A percentile compares a stretch with the other conserved stretches of the same genome.
Evolutionary conservation across 2,113 vertebrate species (phyloP).

Genomic region (Gallinago paraguaiae): DNA sequence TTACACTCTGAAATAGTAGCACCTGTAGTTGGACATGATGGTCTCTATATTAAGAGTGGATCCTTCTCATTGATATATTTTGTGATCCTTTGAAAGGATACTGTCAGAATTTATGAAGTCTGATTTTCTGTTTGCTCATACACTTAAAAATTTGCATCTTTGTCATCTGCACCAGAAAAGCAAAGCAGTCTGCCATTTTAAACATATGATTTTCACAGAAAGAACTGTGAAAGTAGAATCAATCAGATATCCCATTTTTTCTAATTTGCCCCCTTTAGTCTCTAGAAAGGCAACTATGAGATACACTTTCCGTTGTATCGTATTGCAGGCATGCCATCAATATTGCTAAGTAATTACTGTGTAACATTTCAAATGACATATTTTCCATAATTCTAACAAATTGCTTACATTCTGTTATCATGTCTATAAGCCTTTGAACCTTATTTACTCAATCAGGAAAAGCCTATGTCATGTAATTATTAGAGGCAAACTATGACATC

Average conservation of each 20-base stretch:
- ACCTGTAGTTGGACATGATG: background rate
- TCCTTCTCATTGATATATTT: background rate
- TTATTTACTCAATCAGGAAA: constrained; percentile 29
- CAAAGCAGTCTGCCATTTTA: background rate
- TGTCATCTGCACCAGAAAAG: background rate
- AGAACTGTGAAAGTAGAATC: background rate
- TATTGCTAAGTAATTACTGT: constrained; percentile 32
- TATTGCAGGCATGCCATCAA: background rate
- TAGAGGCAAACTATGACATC: background rate
- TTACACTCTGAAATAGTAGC: background rate
- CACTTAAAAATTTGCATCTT: background rate
- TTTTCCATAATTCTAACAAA: constrained; percentile 45
- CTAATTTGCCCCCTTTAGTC: background rate
- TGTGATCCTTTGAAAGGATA: background rate
- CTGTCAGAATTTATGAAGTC: background rate
- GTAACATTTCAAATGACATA: background rate
- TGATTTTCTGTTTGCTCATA: background rate
- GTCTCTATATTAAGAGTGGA: background rate
- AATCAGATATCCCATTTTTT: background rate
- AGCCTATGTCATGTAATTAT: background rate
- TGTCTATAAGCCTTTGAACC: background rate
- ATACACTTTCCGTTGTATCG: background rate
- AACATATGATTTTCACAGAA: background rate
- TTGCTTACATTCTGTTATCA: constrained; percentile 20
- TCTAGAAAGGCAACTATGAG: background rate